Evolutionary conservation across 2,888 invertebrate genomes (phyloP), one percentile per base, ranked within the genome.

Genomic region (Epinotia ramella): DNA sequence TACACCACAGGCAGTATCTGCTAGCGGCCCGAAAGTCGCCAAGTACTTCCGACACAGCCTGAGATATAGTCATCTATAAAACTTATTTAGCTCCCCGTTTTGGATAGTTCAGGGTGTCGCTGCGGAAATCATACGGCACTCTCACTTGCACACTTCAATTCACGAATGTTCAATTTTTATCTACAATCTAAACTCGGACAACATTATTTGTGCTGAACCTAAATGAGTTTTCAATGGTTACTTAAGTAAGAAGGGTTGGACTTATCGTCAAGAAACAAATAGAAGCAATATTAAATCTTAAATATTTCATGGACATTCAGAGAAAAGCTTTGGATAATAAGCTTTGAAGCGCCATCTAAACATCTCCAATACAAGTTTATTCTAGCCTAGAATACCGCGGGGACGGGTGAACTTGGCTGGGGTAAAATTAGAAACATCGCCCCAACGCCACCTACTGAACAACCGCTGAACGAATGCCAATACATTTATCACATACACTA

Each of bases 341-440:
- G 65, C 46, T n/a, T 33, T 18, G 9, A 3, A 20, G 65, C 66
- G 33, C 66, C 66, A 66, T 73, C 73, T 73, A 13, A 12, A 16
- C 4, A 6, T 60, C 12, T 24, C 2, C 33, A 16, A 12, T 20
- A 28, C 2, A 16, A 60, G 49, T 20, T 1, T 3, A 12, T 53
- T 18, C 6, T 46, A 11, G 3, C 57, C 16, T 16, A 24, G 6
- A 59, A 44, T 3, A 3, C 20, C 20, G 44, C 16, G 46, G n/a
- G 28, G 9, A 44, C 20, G 7, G 7, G 16, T 1, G 46, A 11
- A 46, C 56, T 5, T 16, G 66, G 13, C 44, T 40, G 2, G 16
- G 49, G 16, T 71, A 75, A 60, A 71, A 60, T 71, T 75, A 71
- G 75, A 66, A 53, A 66, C 28, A 5, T 3, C 20, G 2, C 18